Percentiles rank a stretch among this genome's conserved stretches.
phyloP scores from a whole-genome alignment of 2,888 invertebrate genomes.

The Tinea semifulvella region DNA sequence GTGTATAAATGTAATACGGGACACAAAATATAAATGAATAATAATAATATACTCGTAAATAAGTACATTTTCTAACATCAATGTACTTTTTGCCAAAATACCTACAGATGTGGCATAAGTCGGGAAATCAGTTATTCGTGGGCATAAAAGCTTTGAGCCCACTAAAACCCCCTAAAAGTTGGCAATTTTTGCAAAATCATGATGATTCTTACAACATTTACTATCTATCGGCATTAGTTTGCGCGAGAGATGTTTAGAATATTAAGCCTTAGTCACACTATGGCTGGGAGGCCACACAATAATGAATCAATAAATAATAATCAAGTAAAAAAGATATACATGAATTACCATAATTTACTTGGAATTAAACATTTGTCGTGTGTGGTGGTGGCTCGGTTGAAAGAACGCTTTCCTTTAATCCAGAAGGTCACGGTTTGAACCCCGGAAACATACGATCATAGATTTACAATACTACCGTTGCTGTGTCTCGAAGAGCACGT shows the following conservation, averaged over 20 bases:
- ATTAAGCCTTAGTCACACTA: background rate
- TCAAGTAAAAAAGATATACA: too few relatives aligned
- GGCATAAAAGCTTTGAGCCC: conserved; percentile 15
- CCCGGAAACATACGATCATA: too few relatives aligned
- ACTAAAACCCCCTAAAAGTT: conserved; percentile 12
- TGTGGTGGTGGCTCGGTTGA: too few relatives aligned
- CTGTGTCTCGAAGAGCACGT: too few relatives aligned
- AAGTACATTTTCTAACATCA: conserved; percentile 1
- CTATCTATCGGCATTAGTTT: conserved; percentile 52
- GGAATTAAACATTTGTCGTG: too few relatives aligned
- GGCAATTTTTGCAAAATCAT: conserved; percentile 31
- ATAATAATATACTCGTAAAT: background rate
- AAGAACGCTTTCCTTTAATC: too few relatives aligned
- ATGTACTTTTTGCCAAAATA: background rate
- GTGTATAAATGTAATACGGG: too few relatives aligned
- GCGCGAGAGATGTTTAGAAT: conserved; percentile 18
- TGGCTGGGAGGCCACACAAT: too few relatives aligned
- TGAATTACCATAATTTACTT: too few relatives aligned
- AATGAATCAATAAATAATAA: too few relatives aligned
- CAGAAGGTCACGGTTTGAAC: too few relatives aligned
- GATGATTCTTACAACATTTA: conserved; percentile 50
- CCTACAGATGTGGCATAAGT: conserved; percentile 11
- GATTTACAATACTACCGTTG: too few relatives aligned
- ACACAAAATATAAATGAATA: background rate
- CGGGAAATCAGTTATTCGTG: conserved; percentile 15